Evolutionary conservation across 2,797 vertebrate genomes (phyloP), one percentile per base, ranked within the genome.

Genomic region (Gymnodraco acuticeps): DNA sequence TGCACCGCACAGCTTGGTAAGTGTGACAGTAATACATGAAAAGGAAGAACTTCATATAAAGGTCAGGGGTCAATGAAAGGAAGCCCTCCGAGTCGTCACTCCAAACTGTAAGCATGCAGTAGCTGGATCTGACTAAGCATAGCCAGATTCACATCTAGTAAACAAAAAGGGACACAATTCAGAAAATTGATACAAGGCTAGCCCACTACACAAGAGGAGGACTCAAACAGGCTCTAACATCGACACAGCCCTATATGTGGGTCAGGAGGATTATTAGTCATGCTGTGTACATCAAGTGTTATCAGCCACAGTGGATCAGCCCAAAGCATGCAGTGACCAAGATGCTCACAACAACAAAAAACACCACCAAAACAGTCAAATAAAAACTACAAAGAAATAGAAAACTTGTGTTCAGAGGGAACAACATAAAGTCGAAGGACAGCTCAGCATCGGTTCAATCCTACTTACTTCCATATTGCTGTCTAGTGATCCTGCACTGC

Each of bases 391-490:
- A 73, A 67, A 85, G 82, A 93, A 93, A 93, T 93, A 92, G 88
- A 45, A 73, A 64, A 79, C 61, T 73, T 20, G 64, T 86, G 93
- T 89, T 93, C 91, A 94, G 91, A 94, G 85, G 94, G 27, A 93
- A 91, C 93, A 94, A 94, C 93, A 92, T 87, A 93, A 91, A 96
- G 72, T 83, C 64, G 73, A 80, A 79, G 68, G 71, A 94, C 95
- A 92, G 95, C 96, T 92, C 91, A 85, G 91, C 89, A 83, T 89
- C 92, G 89, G 93, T 86, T 71, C 88, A 93, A 92, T 96, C 95
- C 96, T 96, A 99, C 98, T 99, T 99, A 99, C 98, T 97, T 99
- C 98, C 96, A 99, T 97, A 97, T 97, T 98, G 97, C 97, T 99
- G 97, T 99, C 98, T 98, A 99, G 97, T 93, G 98, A 99, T 99